phyloP scores from a whole-genome alignment of 2,113 vertebrate genomes.

The Bettongia penicillata region DNA sequence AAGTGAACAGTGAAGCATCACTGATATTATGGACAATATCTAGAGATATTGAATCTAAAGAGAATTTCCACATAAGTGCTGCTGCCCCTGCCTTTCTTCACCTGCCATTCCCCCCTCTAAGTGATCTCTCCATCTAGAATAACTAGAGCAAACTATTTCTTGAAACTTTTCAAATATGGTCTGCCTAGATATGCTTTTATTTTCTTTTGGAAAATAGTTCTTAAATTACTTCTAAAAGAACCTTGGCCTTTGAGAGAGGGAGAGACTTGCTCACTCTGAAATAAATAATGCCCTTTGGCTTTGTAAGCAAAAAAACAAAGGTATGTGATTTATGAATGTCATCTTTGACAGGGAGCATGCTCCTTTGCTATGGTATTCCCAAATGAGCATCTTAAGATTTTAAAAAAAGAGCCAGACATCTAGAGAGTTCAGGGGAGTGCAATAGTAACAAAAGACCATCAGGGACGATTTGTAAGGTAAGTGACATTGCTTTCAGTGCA shows the following conservation, averaged over 20 bases:
- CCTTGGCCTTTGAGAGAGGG: not conserved
- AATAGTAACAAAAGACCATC: conserved; percentile 1
- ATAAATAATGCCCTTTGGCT: not conserved
- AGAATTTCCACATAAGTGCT: not conserved
- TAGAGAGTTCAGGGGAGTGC: not conserved
- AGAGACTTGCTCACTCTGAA: not conserved
- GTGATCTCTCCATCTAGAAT: not conserved
- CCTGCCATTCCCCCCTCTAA: not conserved
- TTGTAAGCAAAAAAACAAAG: not conserved
- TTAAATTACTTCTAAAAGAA: not conserved
- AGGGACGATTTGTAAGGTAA: not conserved
- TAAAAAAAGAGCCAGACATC: not conserved
- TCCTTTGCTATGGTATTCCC: not conserved
- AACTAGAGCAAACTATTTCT: not conserved
- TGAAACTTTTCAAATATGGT: not conserved
- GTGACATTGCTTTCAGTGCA: not conserved
- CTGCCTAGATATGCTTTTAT: not conserved
- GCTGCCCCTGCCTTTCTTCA: not conserved
- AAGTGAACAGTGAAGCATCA: not conserved
- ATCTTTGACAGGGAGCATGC: not conserved
- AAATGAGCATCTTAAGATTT: not conserved
- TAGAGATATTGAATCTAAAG: not conserved
- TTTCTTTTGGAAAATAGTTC: not conserved
- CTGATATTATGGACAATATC: not conserved
- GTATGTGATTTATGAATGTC: not conserved